Percentiles rank a stretch among this genome's conserved stretches.
These are phyloP conservation scores for Ichneumoninae sp. DNA, from an alignment of 2,888 invertebrate species.

Conservation along the genomic window DNA sequence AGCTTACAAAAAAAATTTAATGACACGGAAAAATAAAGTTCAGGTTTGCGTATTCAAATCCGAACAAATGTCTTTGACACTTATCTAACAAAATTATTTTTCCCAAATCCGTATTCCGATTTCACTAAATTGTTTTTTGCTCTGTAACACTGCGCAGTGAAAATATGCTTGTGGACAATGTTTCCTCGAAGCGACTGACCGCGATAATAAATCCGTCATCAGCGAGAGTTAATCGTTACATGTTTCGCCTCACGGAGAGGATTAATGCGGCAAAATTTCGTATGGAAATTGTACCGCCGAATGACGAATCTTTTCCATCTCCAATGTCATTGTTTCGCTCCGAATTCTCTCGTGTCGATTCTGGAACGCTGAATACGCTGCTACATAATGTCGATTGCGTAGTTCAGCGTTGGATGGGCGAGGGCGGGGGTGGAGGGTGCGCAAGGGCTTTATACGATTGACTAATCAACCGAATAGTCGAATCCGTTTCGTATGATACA, in stretches of 20 bases:
- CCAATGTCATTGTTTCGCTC: slow-evolving; percentile 9
- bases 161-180: background rate
- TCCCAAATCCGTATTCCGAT: no score
- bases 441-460: slow-evolving; percentile 54
- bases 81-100: no score
- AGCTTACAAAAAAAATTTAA: no score
- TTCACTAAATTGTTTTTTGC: background rate
- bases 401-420: background rate
- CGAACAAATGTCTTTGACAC: no score
- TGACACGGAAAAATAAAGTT: no score
- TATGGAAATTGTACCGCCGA: slow-evolving; percentile 51
- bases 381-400: slow-evolving; percentile 27
- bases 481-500: slow-evolving; percentile 62
- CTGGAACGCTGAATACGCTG: background rate
- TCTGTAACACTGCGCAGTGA: background rate
- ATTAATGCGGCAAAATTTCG: slow-evolving; percentile 43
- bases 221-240: background rate
- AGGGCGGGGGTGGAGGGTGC: background rate
- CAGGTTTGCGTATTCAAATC: no score
- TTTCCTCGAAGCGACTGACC: background rate
- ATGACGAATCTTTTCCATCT: slow-evolving; percentile 44
- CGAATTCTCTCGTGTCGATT: slow-evolving; percentile 28
- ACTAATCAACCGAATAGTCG: slow-evolving; percentile 64
- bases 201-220: background rate
- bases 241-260: background rate